These are phyloP conservation scores for Lepidotrigona ventralis DNA, from an alignment of 1,140 invertebrate species.

Conservation along the genomic window DNA sequence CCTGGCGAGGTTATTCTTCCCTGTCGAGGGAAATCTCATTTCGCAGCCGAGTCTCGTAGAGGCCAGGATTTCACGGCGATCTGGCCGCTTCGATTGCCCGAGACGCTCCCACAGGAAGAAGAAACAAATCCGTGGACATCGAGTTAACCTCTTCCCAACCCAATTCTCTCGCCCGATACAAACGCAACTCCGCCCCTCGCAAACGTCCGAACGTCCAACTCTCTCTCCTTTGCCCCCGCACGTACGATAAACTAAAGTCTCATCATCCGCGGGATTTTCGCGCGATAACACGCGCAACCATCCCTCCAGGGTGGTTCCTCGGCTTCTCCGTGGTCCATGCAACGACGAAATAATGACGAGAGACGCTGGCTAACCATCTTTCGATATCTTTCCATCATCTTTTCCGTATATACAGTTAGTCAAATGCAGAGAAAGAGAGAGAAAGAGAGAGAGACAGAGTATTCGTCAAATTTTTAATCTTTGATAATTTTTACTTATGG, in stretches of 20 bases:
- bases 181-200: not conserved
- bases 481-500: too few species aligned
- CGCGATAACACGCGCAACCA: constrained; percentile 74
- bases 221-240: constrained; percentile 51
- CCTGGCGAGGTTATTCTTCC: not conserved
- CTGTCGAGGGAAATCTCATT: constrained; percentile 62
- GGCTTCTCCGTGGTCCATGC: constrained; percentile 34
- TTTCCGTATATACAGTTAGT: too few species aligned
- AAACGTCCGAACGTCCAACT: constrained; percentile 12
- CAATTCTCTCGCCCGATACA: not conserved
- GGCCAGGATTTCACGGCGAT: constrained; percentile 52
- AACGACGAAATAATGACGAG: constrained; percentile 17
- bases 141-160: constrained; percentile 40
- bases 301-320: constrained; percentile 64
- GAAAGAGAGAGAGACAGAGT: too few species aligned
- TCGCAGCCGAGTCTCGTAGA: constrained; percentile 67
- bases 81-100: constrained; percentile 49
- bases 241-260: constrained; percentile 80
- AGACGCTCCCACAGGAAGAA: constrained; percentile 40
- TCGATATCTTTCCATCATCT: not conserved
- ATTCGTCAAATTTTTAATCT: too few species aligned
- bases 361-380: not conserved
- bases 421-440: too few species aligned
- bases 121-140: constrained; percentile 61
- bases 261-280: constrained; percentile 79